Conservation (phyloP, 2,888 invertebrate species). For the Heliconius erato region DNA sequence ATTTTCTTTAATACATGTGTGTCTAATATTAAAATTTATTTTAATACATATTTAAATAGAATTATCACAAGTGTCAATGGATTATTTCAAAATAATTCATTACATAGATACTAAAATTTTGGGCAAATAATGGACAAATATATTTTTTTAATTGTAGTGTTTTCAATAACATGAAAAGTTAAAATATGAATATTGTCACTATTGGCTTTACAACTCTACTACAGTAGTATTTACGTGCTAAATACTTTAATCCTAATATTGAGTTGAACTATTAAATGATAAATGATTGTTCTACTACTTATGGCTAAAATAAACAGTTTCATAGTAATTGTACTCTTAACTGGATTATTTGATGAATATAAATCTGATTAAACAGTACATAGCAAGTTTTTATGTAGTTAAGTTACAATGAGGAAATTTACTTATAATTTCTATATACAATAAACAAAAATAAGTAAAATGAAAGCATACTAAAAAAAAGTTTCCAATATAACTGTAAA, state of each 20-base stretch:
- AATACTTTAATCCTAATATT: neutral
- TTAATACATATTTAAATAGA: neutral
- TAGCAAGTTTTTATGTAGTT: neutral
- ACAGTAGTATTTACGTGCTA: no score
- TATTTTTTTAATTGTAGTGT: neutral
- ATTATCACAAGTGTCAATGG: slow-evolving; percentile 19
- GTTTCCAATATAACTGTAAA: no score
- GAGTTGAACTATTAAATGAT: neutral
- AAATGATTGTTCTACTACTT: neutral
- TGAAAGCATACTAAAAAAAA: no score
- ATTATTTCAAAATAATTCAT: slow-evolving; percentile 23
- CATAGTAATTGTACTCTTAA: neutral
- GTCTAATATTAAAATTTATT: slow-evolving; percentile 16
- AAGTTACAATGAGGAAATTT: neutral
- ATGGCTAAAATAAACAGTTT: neutral
- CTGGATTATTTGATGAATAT: neutral
- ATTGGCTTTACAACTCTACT: neutral
- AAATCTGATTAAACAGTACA: neutral
- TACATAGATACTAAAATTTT: neutral
- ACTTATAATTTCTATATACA: no score
- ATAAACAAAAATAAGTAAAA: no score
- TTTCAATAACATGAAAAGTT: neutral
- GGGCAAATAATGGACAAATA: neutral
- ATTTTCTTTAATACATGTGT: neutral
- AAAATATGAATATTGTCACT: neutral